These are phyloP conservation scores for Herminia tarsipennalis DNA, from an alignment of 2,888 invertebrate species.

Conservation along the genomic window DNA sequence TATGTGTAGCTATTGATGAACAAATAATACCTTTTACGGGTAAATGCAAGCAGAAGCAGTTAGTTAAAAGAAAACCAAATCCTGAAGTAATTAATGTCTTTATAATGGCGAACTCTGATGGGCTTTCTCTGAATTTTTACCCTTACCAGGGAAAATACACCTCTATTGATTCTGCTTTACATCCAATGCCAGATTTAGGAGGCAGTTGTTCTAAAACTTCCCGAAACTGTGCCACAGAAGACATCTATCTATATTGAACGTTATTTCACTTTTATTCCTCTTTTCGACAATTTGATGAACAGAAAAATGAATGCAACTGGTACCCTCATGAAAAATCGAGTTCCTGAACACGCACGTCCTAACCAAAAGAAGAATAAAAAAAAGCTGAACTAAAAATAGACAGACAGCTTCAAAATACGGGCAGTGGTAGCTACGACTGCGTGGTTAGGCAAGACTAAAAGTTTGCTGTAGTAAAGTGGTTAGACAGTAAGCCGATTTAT, in stretches of 20 bases:
- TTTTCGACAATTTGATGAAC: slow-evolving; percentile 8
- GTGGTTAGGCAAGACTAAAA: neutral
- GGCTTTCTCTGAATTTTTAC: slow-evolving; percentile 39
- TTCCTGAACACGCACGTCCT: too few relatives aligned
- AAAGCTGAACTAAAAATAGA: too few relatives aligned
- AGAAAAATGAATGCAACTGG: too few relatives aligned
- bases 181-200: slow-evolving; percentile 27
- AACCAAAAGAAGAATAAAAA: too few relatives aligned
- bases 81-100: slow-evolving; percentile 43
- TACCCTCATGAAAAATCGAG: too few relatives aligned
- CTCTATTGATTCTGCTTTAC: too few relatives aligned
- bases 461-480: neutral
- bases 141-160: slow-evolving; percentile 30
- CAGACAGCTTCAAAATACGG: neutral
- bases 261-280: slow-evolving; percentile 20
- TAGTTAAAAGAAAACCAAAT: slow-evolving; percentile 26
- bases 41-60: slow-evolving; percentile 13
- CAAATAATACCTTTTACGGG: slow-evolving; percentile 43
- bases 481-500: neutral
- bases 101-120: slow-evolving; percentile 32
- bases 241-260: slow-evolving; percentile 18
- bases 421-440: slow-evolving; percentile 14
- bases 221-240: slow-evolving; percentile 17
- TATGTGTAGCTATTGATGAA: slow-evolving; percentile 34
- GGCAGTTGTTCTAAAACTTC: slow-evolving; percentile 33